Evolutionary conservation across 1,140 invertebrate species (phyloP).

Genomic region (Bombus superbus): DNA sequence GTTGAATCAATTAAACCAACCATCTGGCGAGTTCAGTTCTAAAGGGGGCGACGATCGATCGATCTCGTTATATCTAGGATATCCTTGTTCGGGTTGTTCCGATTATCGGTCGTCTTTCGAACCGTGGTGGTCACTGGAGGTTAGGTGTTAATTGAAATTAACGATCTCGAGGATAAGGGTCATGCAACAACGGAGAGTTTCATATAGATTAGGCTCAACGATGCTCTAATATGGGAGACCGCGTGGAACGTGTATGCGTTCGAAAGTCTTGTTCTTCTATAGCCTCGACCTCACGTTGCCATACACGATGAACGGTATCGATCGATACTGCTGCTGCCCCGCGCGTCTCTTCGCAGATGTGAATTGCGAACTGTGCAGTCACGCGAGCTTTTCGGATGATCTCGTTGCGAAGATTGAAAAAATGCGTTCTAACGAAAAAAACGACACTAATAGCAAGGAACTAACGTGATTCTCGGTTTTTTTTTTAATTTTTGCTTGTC

Average conservation of each 20-base stretch:
- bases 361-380: background rate
- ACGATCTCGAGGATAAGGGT: slow-evolving; percentile 9
- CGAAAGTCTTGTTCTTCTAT: background rate
- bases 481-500: background rate
- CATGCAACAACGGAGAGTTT: background rate
- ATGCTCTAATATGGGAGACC: background rate
- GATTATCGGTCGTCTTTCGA: background rate
- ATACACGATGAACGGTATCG: slow-evolving; percentile 48
- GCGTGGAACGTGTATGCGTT: background rate
- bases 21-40: background rate
- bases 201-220: background rate
- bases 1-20: background rate
- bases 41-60: background rate
- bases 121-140: background rate
- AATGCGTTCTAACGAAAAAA: background rate
- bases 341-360: background rate
- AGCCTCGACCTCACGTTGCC: slow-evolving; percentile 37
- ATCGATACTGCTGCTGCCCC: slow-evolving; percentile 33
- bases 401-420: background rate
- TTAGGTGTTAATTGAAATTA: slow-evolving; percentile 25
- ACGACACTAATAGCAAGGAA: too few species aligned
- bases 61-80: slow-evolving; percentile 10
- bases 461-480: background rate
- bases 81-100: slow-evolving; percentile 8
- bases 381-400: background rate